Percentiles rank a stretch among this genome's conserved stretches.
Evolutionary conservation across 2,113 vertebrate genomes (phyloP).

Genomic region (Turdus rufiventris): DNA sequence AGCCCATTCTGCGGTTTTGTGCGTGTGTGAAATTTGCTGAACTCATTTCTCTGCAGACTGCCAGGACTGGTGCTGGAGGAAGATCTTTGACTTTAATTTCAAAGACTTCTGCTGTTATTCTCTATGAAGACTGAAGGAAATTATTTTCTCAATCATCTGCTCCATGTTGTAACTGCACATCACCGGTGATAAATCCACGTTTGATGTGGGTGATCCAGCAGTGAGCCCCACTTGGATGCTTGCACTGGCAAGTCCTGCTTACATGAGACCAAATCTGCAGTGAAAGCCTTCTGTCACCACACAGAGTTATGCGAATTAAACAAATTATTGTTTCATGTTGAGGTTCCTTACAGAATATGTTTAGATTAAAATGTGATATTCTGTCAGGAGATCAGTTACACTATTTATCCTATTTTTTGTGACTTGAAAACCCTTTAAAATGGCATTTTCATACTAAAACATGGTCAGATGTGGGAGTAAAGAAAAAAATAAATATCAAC

Average conservation of each 20-base stretch:
- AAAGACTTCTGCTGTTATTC: not conserved
- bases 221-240: too few relatives aligned
- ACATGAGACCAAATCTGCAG: not conserved
- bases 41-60: rapidly evolving
- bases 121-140: not conserved
- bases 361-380: not conserved
- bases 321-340: not conserved
- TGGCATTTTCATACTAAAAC: not conserved
- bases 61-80: not conserved
- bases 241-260: not conserved
- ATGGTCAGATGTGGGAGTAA: not conserved
- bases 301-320: not conserved
- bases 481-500: not conserved
- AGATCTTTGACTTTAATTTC: not conserved
- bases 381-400: not conserved
- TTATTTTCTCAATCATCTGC: rapidly evolving
- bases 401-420: not conserved
- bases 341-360: not conserved
- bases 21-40: not conserved
- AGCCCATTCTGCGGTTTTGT: not conserved
- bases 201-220: not conserved
- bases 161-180: not conserved
- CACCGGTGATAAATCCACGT: rapidly evolving
- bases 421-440: not conserved
- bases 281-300: not conserved